Conservation (phyloP, 2,888 invertebrate species). For the Anoplius nigerrimus region DNA sequence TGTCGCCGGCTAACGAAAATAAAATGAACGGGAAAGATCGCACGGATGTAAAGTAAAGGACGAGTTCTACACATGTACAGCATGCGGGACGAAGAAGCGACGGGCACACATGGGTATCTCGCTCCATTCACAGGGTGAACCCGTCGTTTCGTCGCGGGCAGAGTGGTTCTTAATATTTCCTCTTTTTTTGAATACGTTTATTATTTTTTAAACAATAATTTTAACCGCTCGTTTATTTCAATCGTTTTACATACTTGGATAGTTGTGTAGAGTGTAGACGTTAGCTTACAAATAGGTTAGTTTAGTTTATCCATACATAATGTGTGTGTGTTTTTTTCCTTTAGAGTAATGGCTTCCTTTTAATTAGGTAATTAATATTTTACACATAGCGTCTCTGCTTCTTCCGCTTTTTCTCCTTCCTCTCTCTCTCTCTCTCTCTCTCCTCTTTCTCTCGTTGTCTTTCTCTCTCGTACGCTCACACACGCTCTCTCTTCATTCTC, state of each 20-base stretch:
- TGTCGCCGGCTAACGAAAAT: too few relatives aligned
- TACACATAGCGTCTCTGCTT: slow-evolving; percentile 66
- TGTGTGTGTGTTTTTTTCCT: slow-evolving; percentile 35
- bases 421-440: slow-evolving; percentile 15
- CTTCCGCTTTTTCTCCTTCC: slow-evolving; percentile 42
- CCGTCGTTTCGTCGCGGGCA: too few relatives aligned
- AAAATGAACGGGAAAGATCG: too few relatives aligned
- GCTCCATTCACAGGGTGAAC: too few relatives aligned
- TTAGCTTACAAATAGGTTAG: slow-evolving; percentile 73
- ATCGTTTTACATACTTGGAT: slow-evolving; percentile 74
- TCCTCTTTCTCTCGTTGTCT: slow-evolving; percentile 2
- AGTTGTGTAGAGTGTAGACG: slow-evolving; percentile 71
- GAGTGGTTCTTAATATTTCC: too few relatives aligned
- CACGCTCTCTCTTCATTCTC: slow-evolving; percentile 8
- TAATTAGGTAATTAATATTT: slow-evolving; percentile 71
- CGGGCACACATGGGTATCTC: too few relatives aligned
- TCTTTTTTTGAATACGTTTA: slow-evolving; percentile 60
- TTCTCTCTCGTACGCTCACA: slow-evolving; percentile 15
- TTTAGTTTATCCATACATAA: slow-evolving; percentile 69
- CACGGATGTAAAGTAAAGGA: too few relatives aligned
- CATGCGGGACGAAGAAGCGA: too few relatives aligned
- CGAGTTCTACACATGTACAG: too few relatives aligned
- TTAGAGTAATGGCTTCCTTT: slow-evolving; percentile 69
- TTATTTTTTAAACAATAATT: slow-evolving; percentile 74
- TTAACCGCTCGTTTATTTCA: slow-evolving; percentile 74